These are phyloP conservation scores for Tinea pellionella DNA, from an alignment of 2,888 invertebrate species.

Conservation along the genomic window DNA sequence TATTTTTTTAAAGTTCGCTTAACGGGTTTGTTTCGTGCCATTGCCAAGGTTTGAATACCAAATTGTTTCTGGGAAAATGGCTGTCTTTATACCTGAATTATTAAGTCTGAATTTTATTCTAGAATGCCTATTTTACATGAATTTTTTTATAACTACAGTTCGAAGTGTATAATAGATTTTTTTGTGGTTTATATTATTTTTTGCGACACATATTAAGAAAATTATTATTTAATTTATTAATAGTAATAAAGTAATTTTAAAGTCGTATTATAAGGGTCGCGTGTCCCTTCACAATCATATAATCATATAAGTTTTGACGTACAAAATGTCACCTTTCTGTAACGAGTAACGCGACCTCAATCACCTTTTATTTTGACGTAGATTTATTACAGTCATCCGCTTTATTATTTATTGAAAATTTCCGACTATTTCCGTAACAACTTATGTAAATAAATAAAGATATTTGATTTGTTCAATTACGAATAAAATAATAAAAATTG, in stretches of 20 bases:
- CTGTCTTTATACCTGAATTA: background rate
- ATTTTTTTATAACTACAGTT: too few relatives aligned
- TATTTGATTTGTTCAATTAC: too few relatives aligned
- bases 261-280: background rate
- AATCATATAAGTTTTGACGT: background rate
- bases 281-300: background rate
- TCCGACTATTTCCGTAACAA: too few relatives aligned
- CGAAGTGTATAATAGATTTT: too few relatives aligned
- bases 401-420: background rate
- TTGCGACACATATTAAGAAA: too few relatives aligned
- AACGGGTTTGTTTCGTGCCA: background rate
- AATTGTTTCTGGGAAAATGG: background rate
- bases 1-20: background rate
- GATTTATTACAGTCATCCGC: background rate
- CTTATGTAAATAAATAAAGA: too few relatives aligned
- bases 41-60: constrained; percentile 9
- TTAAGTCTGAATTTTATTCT: background rate
- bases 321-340: background rate
- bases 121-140: background rate
- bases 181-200: too few relatives aligned
- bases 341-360: background rate
- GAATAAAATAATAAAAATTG: too few relatives aligned
- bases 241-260: background rate
- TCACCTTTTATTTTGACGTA: background rate
- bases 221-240: too few relatives aligned